These are phyloP conservation scores for Polylopha cassiicola DNA, from an alignment of 2,888 invertebrate genomes.

Conservation along the genomic window DNA sequence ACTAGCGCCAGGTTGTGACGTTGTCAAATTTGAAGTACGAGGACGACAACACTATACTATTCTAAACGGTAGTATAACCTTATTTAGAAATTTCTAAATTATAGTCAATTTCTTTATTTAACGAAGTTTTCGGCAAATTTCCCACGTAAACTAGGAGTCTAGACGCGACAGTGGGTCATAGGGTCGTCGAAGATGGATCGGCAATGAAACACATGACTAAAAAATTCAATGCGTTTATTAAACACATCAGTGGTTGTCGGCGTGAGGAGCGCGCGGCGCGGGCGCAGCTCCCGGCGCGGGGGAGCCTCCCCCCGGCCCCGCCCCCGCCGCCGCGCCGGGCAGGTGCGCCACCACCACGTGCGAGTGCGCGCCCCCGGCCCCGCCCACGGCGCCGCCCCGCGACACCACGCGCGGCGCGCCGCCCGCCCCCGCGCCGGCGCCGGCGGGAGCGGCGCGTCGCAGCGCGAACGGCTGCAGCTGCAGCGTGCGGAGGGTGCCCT, in stretches of 20 bases:
- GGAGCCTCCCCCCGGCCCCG: conserved; percentile 27
- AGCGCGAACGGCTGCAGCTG: conserved; percentile 48
- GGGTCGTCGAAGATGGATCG: too few species aligned
- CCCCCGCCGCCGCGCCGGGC: conserved; percentile 35
- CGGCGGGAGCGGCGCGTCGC: conserved; percentile 36
- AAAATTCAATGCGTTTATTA: too few species aligned
- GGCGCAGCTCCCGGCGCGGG: conserved; percentile 31
- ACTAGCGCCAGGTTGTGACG: too few species aligned
- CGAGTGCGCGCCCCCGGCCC: conserved; percentile 66
- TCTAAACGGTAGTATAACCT: too few species aligned
- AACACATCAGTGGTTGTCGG: conserved; percentile 42
- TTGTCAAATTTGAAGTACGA: too few species aligned
- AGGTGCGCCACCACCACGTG: conserved; percentile 56
- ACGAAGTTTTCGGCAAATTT: too few species aligned
- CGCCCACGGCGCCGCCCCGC: conserved; percentile 13
- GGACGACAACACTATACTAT: too few species aligned
- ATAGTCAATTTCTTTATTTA: too few species aligned
- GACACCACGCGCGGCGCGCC: conserved; percentile 17
- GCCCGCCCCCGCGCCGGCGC: conserved; percentile 17
- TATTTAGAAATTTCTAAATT: too few species aligned
- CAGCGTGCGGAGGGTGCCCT: conserved; percentile 33
- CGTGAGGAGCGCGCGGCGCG: conserved; percentile 55
- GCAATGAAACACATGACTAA: too few species aligned
- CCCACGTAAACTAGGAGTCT: too few species aligned
- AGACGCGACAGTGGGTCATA: too few species aligned